Evolutionary conservation across 2,113 vertebrate species (phyloP).

Genomic region (Scalopus aquaticus): DNA sequence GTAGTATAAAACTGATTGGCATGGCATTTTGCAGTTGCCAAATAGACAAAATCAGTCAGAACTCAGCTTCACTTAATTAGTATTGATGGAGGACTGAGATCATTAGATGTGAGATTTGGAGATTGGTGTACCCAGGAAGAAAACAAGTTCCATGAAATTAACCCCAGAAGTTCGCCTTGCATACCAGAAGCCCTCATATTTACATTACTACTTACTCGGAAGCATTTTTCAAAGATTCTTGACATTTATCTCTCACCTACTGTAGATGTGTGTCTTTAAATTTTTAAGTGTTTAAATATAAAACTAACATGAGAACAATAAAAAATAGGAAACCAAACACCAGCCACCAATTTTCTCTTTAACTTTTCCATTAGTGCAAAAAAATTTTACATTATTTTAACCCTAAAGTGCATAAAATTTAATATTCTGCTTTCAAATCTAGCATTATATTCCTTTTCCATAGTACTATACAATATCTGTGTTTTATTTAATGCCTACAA

Average conservation of each 20-base stretch:
- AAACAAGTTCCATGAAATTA: slow-evolving; percentile 50
- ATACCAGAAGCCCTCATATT: neutral
- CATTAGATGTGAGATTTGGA: slow-evolving; percentile 49
- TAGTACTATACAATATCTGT: neutral
- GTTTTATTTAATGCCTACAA: slow-evolving; percentile 43
- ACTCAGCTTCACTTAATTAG: slow-evolving; percentile 60
- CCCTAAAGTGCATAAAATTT: neutral
- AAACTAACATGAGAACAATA: neutral
- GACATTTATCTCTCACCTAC: slow-evolving; percentile 9
- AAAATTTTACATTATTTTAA: slow-evolving; percentile 31
- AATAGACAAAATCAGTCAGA: slow-evolving; percentile 47
- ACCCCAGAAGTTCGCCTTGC: neutral
- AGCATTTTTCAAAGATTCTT: neutral
- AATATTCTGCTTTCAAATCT: slow-evolving; percentile 4
- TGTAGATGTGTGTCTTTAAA: slow-evolving; percentile 12
- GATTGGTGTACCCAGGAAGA: neutral
- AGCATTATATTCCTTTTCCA: neutral
- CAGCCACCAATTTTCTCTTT: neutral
- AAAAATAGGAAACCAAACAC: neutral
- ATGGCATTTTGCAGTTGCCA: slow-evolving; percentile 50
- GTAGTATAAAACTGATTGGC: slow-evolving; percentile 54
- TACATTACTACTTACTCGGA: neutral
- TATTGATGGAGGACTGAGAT: slow-evolving; percentile 38
- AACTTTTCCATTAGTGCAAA: neutral
- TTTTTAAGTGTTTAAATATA: slow-evolving; percentile 26